Conservation (phyloP, 2,113 vertebrate species). For the Podiceps cristatus region DNA sequence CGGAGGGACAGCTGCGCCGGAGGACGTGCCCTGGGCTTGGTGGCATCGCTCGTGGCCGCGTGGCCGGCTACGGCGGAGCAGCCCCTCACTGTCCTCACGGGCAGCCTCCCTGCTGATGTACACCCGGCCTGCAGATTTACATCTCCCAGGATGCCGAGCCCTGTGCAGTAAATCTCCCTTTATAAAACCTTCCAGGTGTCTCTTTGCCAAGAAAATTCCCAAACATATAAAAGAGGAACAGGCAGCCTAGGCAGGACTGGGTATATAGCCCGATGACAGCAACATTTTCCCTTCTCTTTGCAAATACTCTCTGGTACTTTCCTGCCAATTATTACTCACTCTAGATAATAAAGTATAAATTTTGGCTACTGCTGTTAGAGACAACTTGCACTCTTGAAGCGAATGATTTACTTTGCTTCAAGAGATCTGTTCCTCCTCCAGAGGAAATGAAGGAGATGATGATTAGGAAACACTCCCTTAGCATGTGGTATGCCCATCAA, state of each 20-base stretch:
- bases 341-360: not conserved
- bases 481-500: too few relatives aligned
- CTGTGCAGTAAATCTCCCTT: not conserved
- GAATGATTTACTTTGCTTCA: not conserved
- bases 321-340: not conserved
- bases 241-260: not conserved
- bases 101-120: not conserved
- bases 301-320: not conserved
- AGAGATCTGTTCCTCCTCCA: not conserved
- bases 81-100: fast-evolving
- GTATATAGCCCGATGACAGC: not conserved
- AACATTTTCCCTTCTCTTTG: not conserved
- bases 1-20: not conserved
- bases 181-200: not conserved
- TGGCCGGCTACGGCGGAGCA: not conserved
- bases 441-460: not conserved
- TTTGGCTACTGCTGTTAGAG: not conserved
- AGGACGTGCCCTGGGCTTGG: not conserved
- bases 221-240: not conserved
- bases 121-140: not conserved
- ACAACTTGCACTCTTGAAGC: not conserved
- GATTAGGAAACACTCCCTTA: not conserved
- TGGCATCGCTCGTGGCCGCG: fast-evolving
- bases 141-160: not conserved
- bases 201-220: not conserved